Percentiles rank a stretch among this genome's conserved stretches.
Evolutionary conservation across 1,140 invertebrate genomes (phyloP).

Genomic region (Tribolium castaneum): DNA sequence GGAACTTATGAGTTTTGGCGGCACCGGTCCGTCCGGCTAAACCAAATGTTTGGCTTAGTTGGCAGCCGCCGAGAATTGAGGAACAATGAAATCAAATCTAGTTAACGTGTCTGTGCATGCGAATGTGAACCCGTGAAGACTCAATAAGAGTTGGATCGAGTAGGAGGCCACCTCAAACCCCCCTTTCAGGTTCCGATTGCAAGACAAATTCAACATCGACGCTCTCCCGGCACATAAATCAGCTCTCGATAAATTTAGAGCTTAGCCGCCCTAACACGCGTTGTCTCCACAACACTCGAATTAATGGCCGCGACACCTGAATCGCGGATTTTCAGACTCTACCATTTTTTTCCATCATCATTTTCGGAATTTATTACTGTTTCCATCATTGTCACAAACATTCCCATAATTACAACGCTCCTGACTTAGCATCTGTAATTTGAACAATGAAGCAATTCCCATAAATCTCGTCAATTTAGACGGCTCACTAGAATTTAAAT

Average conservation of each 20-base stretch:
- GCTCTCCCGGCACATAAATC: constrained; percentile 20
- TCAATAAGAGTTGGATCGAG: constrained; percentile 23
- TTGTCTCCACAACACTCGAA: constrained; percentile 33
- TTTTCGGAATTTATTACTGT: constrained; percentile 34
- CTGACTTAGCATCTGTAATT: constrained; percentile 43
- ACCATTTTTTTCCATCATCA: constrained; percentile 24
- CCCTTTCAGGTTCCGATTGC: neutral
- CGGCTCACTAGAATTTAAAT: constrained; percentile 40
- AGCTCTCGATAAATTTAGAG: constrained; percentile 24
- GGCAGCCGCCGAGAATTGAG: constrained; percentile 1
- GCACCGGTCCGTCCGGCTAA: neutral
- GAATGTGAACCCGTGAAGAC: constrained; percentile 20
- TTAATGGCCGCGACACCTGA: constrained; percentile 26
- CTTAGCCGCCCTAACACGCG: constrained; percentile 23
- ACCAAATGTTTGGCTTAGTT: constrained; percentile 31
- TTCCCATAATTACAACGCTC: constrained; percentile 42
- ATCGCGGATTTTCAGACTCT: constrained; percentile 30
- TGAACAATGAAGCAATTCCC: constrained; percentile 40
- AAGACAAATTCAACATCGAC: constrained; percentile 23
- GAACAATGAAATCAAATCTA: constrained; percentile 40
- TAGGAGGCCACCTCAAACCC: neutral
- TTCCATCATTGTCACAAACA: constrained; percentile 39
- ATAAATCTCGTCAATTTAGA: constrained; percentile 43
- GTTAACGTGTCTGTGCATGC: constrained; percentile 38
- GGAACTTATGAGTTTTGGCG: neutral